These are phyloP conservation scores for Hydrotaea cyrtoneurina DNA, from an alignment of 2,888 invertebrate genomes.

Conservation along the genomic window DNA sequence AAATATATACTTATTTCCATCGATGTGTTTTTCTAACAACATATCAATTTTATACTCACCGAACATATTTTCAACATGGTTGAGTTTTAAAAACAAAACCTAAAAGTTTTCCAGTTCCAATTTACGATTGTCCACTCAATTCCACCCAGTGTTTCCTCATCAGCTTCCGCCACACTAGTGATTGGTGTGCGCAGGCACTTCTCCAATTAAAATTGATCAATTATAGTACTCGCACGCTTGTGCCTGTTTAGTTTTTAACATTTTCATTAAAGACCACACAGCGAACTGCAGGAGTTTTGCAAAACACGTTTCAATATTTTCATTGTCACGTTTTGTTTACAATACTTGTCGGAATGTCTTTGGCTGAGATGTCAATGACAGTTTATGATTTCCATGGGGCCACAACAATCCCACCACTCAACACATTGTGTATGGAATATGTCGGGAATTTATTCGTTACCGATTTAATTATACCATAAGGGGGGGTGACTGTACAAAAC, in stretches of 20 bases:
- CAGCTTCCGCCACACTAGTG: too few relatives aligned
- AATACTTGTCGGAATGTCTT: neutral
- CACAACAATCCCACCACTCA: neutral
- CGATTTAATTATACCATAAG: slow-evolving; percentile 23
- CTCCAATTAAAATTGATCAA: neutral
- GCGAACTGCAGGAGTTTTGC: neutral
- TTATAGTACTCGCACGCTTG: neutral
- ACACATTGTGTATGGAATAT: neutral
- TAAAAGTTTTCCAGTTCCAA: too few relatives aligned
- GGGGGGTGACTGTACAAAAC: neutral
- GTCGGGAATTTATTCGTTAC: slow-evolving; percentile 5
- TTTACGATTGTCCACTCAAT: too few relatives aligned
- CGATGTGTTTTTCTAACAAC: too few relatives aligned
- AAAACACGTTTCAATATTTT: slow-evolving; percentile 25
- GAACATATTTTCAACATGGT: too few relatives aligned
- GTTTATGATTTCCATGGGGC: neutral
- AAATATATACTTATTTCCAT: too few relatives aligned
- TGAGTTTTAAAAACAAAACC: too few relatives aligned
- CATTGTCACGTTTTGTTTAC: slow-evolving; percentile 21
- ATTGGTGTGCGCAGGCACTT: too few relatives aligned
- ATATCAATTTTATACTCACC: too few relatives aligned
- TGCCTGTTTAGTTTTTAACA: neutral
- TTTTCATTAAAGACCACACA: neutral
- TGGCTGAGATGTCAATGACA: slow-evolving; percentile 12
- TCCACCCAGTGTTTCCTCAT: too few relatives aligned